Evolutionary conservation across 2,797 vertebrate genomes (phyloP).

Genomic region (Amniataba percoides): DNA sequence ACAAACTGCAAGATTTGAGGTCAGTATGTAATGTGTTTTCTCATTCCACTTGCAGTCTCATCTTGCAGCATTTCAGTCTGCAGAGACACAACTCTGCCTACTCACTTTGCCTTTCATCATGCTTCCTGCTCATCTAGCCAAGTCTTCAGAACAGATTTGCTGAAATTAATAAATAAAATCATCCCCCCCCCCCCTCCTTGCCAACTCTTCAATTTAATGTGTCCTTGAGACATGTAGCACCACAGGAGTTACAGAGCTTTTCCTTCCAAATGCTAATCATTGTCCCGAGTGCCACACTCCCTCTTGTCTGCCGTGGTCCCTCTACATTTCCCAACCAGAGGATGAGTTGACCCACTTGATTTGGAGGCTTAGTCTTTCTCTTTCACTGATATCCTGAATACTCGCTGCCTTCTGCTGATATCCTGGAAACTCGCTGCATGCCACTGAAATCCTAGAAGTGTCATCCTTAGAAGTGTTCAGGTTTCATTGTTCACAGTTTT

Average conservation of each 20-base stretch:
- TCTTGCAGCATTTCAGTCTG: slow-evolving; percentile 42
- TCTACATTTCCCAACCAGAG: slow-evolving; percentile 32
- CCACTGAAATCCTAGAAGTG: slow-evolving; percentile 10
- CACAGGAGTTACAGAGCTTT: slow-evolving; percentile 43
- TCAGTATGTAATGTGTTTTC: slow-evolving; percentile 28
- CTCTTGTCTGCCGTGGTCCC: slow-evolving; percentile 38
- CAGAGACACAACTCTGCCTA: slow-evolving; percentile 52
- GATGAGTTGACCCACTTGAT: slow-evolving; percentile 51
- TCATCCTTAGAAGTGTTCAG: slow-evolving; percentile 25
- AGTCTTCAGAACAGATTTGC: slow-evolving; percentile 62
- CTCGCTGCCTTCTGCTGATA: slow-evolving; percentile 10
- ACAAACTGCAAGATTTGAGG: slow-evolving; percentile 1
- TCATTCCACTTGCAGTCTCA: slow-evolving; percentile 32
- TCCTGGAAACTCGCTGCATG: slow-evolving; percentile 22
- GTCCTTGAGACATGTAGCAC: slow-evolving; percentile 64
- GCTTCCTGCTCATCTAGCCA: slow-evolving; percentile 39
- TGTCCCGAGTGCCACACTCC: slow-evolving; percentile 51
- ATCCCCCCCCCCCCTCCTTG: neutral
- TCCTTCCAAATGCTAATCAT: slow-evolving; percentile 68
- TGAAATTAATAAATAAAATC: slow-evolving; percentile 65
- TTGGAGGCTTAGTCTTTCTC: slow-evolving; percentile 24
- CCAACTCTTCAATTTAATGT: slow-evolving; percentile 62
- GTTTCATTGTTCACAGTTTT: slow-evolving; percentile 39
- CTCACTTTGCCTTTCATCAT: slow-evolving; percentile 54
- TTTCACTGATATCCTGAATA: slow-evolving; percentile 17